phyloP scores from a whole-genome alignment of 2,888 invertebrate species.

The Diabrotica balteata region DNA sequence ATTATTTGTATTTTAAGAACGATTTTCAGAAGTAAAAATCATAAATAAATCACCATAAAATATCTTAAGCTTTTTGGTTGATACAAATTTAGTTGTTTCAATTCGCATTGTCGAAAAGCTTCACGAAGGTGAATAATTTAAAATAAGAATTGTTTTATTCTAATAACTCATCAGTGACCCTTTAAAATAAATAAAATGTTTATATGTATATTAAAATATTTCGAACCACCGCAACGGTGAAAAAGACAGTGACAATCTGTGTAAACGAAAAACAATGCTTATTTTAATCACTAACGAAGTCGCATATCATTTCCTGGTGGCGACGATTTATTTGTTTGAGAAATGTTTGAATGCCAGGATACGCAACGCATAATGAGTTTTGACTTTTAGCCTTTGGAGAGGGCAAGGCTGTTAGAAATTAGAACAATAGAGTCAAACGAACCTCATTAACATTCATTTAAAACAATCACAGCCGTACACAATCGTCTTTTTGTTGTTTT shows the following conservation, averaged over 20 bases:
- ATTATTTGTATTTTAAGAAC: too few relatives aligned
- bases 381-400: conserved; percentile 41
- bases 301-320: conserved; percentile 41
- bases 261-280: conserved; percentile 36
- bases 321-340: conserved; percentile 39
- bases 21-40: too few relatives aligned
- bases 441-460: conserved; percentile 18
- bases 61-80: too few relatives aligned
- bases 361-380: conserved; percentile 36
- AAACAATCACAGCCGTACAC: conserved; percentile 16
- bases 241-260: conserved; percentile 34
- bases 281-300: conserved; percentile 36
- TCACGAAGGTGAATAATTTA: too few relatives aligned
- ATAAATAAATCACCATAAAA: too few relatives aligned
- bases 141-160: too few relatives aligned
- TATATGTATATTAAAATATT: too few relatives aligned
- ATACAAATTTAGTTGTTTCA: too few relatives aligned
- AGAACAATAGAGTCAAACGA: conserved; percentile 37
- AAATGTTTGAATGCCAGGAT: conserved; percentile 42
- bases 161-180: too few relatives aligned
- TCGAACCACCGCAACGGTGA: conserved; percentile 1
- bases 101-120: too few relatives aligned
- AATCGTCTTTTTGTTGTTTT: neutral
- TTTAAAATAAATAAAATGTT: too few relatives aligned
- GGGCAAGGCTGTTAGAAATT: conserved; percentile 41